Evolutionary conservation across 2,113 vertebrate species (phyloP).

Genomic region (Pachyramphus minor): DNA sequence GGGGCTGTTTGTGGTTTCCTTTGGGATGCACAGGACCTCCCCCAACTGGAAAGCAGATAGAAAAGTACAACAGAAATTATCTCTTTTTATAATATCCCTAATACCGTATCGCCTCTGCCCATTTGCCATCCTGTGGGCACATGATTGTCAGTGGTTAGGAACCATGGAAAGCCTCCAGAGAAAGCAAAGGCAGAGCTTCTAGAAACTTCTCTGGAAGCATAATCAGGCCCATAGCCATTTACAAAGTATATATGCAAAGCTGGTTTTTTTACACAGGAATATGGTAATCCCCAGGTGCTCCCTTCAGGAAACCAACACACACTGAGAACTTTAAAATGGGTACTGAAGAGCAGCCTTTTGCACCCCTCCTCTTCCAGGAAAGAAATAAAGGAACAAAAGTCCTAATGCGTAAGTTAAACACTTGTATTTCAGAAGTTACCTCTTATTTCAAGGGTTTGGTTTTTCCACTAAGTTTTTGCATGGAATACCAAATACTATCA

Average conservation of each 20-base stretch:
- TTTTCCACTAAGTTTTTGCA: neutral
- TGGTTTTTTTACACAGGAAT: neutral
- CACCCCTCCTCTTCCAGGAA: neutral
- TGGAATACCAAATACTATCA: neutral
- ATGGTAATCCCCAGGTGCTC: neutral
- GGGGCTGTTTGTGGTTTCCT: neutral
- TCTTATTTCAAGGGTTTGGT: neutral
- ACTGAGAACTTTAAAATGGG: neutral
- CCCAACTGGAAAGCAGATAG: neutral
- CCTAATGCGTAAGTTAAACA: neutral
- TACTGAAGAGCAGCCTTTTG: neutral
- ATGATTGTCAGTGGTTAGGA: neutral
- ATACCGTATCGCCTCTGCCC: rapidly evolving
- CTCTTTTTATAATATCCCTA: neutral
- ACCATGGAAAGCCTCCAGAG: neutral
- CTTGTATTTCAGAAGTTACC: neutral
- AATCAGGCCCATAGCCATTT: neutral
- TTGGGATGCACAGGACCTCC: neutral
- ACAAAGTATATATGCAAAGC: neutral
- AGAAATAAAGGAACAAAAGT: neutral
- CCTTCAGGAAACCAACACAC: neutral
- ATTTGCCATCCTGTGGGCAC: neutral
- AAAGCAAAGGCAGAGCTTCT: neutral
- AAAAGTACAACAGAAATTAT: neutral
- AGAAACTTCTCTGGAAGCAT: neutral